Conservation (phyloP, 2,888 invertebrate genomes). For the Priocnemis perturbator region DNA sequence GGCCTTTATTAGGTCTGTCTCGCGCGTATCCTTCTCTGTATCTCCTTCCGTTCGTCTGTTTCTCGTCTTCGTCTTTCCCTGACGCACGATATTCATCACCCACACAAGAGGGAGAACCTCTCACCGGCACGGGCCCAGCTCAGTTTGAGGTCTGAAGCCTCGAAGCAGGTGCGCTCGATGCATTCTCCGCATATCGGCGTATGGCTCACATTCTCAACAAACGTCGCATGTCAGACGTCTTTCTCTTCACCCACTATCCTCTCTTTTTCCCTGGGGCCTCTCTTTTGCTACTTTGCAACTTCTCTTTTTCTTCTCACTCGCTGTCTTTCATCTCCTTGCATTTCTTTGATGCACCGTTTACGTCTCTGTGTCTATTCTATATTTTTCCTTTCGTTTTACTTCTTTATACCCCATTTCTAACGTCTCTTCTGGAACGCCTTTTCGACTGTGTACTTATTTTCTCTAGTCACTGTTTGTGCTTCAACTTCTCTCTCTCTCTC, state of each 20-base stretch:
- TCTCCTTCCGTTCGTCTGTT: neutral
- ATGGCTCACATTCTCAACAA: conserved; percentile 46
- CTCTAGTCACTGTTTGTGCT: neutral
- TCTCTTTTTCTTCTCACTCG: neutral
- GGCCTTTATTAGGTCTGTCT: too few species aligned
- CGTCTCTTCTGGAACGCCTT: too few species aligned
- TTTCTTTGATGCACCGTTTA: too few species aligned
- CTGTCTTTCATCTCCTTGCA: neutral
- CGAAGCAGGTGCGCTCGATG: conserved; percentile 52
- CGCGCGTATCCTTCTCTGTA: too few species aligned
- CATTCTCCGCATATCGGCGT: conserved; percentile 49
- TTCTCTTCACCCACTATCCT: conserved; percentile 34
- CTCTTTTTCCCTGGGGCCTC: conserved; percentile 24
- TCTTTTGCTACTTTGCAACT: conserved; percentile 23
- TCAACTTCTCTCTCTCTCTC: conserved; percentile 18
- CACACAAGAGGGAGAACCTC: conserved; percentile 25
- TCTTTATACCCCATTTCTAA: conserved; percentile 22
- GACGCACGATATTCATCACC: conserved; percentile 32
- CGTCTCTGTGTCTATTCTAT: conserved; percentile 9
- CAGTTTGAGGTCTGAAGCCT: conserved; percentile 40
- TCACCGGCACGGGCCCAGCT: conserved; percentile 25
- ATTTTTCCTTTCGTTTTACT: conserved; percentile 1
- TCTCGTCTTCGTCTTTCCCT: neutral
- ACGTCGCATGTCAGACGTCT: conserved; percentile 41
- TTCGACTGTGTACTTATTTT: neutral